Evolutionary conservation across 2,888 invertebrate species (phyloP).

Genomic region (Synergus umbraculus): DNA sequence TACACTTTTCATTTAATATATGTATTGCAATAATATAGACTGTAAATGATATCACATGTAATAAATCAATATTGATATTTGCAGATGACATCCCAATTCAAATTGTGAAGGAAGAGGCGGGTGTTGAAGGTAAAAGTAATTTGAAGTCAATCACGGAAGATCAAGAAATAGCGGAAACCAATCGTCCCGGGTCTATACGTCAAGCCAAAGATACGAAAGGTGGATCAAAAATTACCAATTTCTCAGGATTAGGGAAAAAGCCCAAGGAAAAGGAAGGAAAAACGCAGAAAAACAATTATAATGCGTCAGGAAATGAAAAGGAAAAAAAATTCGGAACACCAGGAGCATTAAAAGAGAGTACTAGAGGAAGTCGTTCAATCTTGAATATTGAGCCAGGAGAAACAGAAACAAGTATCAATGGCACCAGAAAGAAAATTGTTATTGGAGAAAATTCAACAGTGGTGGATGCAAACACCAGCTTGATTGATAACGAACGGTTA

Average conservation of each 20-base stretch:
- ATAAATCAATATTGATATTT: slow-evolving; percentile 35
- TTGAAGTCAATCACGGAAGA: slow-evolving; percentile 86
- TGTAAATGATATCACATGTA: neutral
- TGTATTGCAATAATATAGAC: neutral
- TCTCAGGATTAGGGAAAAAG: slow-evolving; percentile 84
- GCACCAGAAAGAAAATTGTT: slow-evolving; percentile 77
- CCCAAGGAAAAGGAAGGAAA: slow-evolving; percentile 73
- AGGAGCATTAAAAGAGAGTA: slow-evolving; percentile 70
- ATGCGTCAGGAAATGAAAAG: slow-evolving; percentile 68
- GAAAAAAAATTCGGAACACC: slow-evolving; percentile 79
- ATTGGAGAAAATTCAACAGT: slow-evolving; percentile 75
- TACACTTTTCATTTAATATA: neutral
- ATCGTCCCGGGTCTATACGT: slow-evolving; percentile 79
- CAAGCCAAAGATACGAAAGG: slow-evolving; percentile 79
- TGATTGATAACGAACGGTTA: slow-evolving; percentile 74
- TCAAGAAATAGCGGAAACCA: slow-evolving; percentile 78
- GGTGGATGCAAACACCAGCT: slow-evolving; percentile 75
- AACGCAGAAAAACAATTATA: slow-evolving; percentile 67
- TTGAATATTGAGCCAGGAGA: slow-evolving; percentile 67
- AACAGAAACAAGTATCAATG: slow-evolving; percentile 76
- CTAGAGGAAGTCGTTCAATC: slow-evolving; percentile 66
- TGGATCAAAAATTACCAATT: slow-evolving; percentile 80
- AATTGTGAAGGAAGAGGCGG: slow-evolving; percentile 82
- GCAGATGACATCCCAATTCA: slow-evolving; percentile 94
- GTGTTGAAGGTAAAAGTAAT: slow-evolving; percentile 80